Percentiles rank a stretch among this genome's conserved stretches.
Evolutionary conservation across 2,888 invertebrate species (phyloP).

Genomic region (Folsomia manolachei): DNA sequence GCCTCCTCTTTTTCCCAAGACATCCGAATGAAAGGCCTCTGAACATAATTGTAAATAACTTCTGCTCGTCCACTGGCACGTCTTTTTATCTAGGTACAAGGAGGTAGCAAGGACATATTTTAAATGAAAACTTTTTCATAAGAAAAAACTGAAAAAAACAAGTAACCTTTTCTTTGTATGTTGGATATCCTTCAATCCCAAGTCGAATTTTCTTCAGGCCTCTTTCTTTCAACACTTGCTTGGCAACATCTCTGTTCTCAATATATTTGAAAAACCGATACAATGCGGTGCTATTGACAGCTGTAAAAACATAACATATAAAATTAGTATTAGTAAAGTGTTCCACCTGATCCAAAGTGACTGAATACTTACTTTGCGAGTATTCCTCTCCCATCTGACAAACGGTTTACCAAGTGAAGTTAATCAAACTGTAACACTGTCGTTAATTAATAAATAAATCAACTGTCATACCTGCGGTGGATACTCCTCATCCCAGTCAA

Average conservation of each 20-base stretch:
- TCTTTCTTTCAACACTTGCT: conserved; percentile 96
- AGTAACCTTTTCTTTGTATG: conserved; percentile 93
- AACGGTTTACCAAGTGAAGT: background rate
- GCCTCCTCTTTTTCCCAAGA: conserved; percentile 99
- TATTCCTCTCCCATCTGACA: conserved; percentile 95
- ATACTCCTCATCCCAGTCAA: conserved; percentile 98
- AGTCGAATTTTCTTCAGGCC: conserved; percentile 97
- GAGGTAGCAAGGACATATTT: background rate
- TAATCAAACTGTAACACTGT: background rate
- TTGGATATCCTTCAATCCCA: conserved; percentile 98
- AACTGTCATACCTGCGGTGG: conserved; percentile 69
- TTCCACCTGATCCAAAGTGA: conserved; percentile 3
- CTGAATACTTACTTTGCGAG: conserved; percentile 72
- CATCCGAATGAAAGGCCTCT: conserved; percentile 97
- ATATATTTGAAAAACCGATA: conserved; percentile 99
- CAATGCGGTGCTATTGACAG: conserved; percentile 90
- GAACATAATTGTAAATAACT: conserved; percentile 99
- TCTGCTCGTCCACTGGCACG: conserved; percentile 92
- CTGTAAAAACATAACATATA: conserved; percentile 61
- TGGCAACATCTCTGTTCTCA: conserved; percentile 98
- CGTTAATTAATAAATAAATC: background rate
- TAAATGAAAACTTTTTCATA: too few relatives aligned
- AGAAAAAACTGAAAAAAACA: too few relatives aligned
- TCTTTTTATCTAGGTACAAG: conserved; percentile 64
- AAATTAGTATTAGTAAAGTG: too few relatives aligned